Evolutionary conservation across 2,888 invertebrate genomes (phyloP), one percentile per base, ranked within the genome.

Genomic region (Craniophora ligustri): DNA sequence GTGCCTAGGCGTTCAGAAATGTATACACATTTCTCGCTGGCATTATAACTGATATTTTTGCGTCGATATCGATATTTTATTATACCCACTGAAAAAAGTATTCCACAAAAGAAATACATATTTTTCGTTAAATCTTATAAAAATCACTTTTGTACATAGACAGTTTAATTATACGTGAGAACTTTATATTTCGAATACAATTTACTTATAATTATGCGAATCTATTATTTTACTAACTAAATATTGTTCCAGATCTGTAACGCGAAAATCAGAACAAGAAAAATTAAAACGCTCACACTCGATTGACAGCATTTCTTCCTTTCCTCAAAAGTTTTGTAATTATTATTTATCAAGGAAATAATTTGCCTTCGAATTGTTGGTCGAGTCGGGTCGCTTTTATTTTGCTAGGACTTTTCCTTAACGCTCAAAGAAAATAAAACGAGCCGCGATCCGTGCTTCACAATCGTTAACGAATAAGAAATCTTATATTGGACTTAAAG

Each of bases 401-500:
- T 15, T 19, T 5, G 5, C 2, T 6, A 31, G 11, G 14, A 53
- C 6, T 45, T 56, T 32, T 38, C 6, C 32, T 35, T 15, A 48
- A 62, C 28, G 11, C 18, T 36, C 41, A 41, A 38, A 11, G 21
- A 11, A 13, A 19, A 36, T 5, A 36, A 46, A 11, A 44, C 0
- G 10, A 39, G 10, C 19, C 18, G 23, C 28, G 11, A 23, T 36
- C 47, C 38, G 36, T 32, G 10, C 41, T 39, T 31, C 35, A 39
- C 46, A 64, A 47, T 51, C 28, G 35, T 46, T 61, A 53, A 48
- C 44, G 40, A 45, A 42, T 56, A 57, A n/a, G n/a, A n/a, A n/a
- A n/a, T n/a, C n/a, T n/a, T n/a, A n/a, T n/a, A n/a, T n/a, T n/a
- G n/a, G n/a, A 57, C 53, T 53, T 47, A 31, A 54, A 56, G 55